These are phyloP conservation scores for Drosophila yooni DNA, from an alignment of 2,888 invertebrate genomes.

Conservation along the genomic window DNA sequence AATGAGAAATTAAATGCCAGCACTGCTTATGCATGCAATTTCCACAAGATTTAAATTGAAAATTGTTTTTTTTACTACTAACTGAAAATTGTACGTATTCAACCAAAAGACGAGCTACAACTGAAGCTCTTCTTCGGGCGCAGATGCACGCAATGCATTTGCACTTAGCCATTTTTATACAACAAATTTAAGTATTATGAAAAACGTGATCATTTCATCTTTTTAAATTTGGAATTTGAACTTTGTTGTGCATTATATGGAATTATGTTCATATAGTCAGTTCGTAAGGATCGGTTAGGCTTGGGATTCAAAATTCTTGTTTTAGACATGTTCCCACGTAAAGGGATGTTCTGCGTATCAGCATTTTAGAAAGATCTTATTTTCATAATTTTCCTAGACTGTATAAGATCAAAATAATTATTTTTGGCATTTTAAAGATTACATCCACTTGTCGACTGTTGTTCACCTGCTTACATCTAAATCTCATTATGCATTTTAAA, in stretches of 20 bases:
- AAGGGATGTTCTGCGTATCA: background rate
- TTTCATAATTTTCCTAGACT: background rate
- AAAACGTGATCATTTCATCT: constrained; percentile 25
- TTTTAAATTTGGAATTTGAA: constrained; percentile 6
- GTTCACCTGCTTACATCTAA: background rate
- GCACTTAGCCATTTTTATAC: constrained; percentile 19
- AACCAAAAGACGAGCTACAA: constrained; percentile 16
- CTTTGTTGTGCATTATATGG: background rate
- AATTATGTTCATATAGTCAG: background rate
- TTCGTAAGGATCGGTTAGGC: background rate
- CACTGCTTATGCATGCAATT: constrained; percentile 63
- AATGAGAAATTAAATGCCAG: constrained; percentile 73
- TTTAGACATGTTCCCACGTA: background rate
- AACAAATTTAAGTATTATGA: constrained; percentile 7
- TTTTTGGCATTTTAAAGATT: background rate
- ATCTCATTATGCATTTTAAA: background rate
- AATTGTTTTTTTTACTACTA: constrained; percentile 35
- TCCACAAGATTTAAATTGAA: constrained; percentile 64
- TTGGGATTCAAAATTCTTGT: background rate
- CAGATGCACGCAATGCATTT: constrained; percentile 37
- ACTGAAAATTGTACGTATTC: background rate
- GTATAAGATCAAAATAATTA: background rate
- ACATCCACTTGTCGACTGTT: background rate
- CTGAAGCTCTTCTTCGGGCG: constrained; percentile 6
- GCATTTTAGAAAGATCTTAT: background rate